Conservation (phyloP, 2,113 vertebrate species). For the Alouatta palliata region DNA sequence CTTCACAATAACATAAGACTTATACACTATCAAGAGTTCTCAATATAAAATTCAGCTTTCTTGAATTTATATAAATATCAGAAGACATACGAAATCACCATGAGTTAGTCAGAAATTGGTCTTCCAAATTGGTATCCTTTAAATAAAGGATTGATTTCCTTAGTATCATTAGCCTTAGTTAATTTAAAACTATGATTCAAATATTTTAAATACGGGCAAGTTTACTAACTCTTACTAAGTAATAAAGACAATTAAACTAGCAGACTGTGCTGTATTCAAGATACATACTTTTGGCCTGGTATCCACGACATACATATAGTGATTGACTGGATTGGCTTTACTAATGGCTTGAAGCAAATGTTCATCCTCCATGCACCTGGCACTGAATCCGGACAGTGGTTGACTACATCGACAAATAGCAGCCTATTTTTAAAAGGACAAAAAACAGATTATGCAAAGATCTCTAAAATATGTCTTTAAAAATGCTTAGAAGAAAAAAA, state of each 20-base stretch:
- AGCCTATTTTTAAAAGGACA: conserved; percentile 85
- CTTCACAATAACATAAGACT: conserved; percentile 24
- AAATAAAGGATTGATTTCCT: background rate
- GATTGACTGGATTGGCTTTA: conserved; percentile 94
- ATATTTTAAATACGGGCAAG: background rate
- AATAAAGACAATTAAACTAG: background rate
- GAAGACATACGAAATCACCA: conserved; percentile 4
- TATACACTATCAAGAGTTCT: background rate
- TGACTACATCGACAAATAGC: conserved; percentile 98
- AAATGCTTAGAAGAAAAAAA: background rate
- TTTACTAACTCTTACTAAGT: background rate
- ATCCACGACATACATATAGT: conserved; percentile 97
- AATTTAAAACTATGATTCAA: conserved; percentile 47
- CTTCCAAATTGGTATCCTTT: background rate
- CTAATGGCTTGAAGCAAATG: conserved; percentile 97
- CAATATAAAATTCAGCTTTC: background rate
- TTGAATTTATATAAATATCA: background rate
- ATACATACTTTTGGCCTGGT: conserved; percentile 94
- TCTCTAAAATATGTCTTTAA: background rate
- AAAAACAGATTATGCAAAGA: background rate
- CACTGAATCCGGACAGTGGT: conserved; percentile 98
- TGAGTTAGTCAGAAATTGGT: background rate
- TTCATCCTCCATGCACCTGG: conserved; percentile 97
- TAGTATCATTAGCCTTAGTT: background rate
- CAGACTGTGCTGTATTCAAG: background rate